These are phyloP conservation scores for Cheilinus undulatus DNA, from an alignment of 2,113 vertebrate species.

Conservation along the genomic window DNA sequence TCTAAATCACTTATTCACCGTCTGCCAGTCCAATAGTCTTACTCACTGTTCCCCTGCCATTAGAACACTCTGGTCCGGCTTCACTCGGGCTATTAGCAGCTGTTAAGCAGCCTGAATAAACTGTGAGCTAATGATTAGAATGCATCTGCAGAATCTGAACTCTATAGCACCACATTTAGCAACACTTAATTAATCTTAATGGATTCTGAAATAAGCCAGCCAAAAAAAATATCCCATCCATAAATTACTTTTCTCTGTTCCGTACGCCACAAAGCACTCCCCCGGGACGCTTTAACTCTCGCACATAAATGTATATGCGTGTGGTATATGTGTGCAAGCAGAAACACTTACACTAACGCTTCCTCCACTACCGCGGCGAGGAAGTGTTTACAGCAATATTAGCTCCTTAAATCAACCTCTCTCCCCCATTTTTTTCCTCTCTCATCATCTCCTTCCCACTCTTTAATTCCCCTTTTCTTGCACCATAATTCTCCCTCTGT, in stretches of 20 bases:
- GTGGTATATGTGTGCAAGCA: slow-evolving; percentile 25
- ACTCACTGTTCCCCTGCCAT: slow-evolving; percentile 60
- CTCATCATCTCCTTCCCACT: slow-evolving; percentile 31
- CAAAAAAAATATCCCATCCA: slow-evolving; percentile 74
- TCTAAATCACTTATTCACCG: slow-evolving; percentile 56
- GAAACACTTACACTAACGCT: slow-evolving; percentile 15
- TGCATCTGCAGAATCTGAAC: slow-evolving; percentile 76
- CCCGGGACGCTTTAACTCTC: slow-evolving; percentile 39
- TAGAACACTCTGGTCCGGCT: slow-evolving; percentile 63
- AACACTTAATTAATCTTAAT: slow-evolving; percentile 83
- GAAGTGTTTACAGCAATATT: slow-evolving; percentile 43
- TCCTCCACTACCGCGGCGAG: slow-evolving; percentile 4
- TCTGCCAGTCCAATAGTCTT: slow-evolving; percentile 20
- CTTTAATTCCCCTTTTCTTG: slow-evolving; percentile 32
- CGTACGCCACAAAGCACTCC: slow-evolving; percentile 59
- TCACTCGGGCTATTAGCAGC: slow-evolving; percentile 74
- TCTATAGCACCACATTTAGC: slow-evolving; percentile 71
- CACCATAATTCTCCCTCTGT: slow-evolving; percentile 28
- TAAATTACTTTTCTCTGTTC: slow-evolving; percentile 73
- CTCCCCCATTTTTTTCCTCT: slow-evolving; percentile 3
- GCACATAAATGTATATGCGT: slow-evolving; percentile 49
- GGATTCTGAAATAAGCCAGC: slow-evolving; percentile 80
- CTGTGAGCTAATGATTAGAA: slow-evolving; percentile 74
- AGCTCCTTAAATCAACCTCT: slow-evolving; percentile 45
- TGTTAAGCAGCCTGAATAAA: slow-evolving; percentile 65